Evolutionary conservation across 2,797 vertebrate genomes (phyloP).

Genomic region (Rhinoraja longicauda): DNA sequence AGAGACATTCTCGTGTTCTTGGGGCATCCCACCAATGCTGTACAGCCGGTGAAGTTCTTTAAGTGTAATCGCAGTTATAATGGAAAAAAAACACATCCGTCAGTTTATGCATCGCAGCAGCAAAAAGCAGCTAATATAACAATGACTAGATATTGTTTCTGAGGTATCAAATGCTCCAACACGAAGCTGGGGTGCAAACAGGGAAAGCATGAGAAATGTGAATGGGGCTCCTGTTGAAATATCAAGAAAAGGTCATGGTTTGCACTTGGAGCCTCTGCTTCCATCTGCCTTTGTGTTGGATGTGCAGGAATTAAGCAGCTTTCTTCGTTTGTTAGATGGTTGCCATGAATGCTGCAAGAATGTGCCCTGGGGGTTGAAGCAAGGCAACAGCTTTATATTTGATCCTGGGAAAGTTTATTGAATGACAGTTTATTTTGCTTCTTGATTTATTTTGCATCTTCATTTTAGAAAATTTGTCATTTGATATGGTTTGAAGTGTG

Average conservation of each 20-base stretch:
- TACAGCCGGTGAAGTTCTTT: no score
- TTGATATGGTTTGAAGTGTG: background rate
- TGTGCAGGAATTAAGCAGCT: background rate
- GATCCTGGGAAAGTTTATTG: conserved; percentile 8
- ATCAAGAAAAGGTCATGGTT: background rate
- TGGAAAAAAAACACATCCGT: no score
- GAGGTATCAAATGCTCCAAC: no score
- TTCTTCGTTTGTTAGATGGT: background rate
- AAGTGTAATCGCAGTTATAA: no score
- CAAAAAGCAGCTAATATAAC: no score
- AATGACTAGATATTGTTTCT: no score
- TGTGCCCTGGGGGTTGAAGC: background rate
- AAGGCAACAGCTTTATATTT: conserved; percentile 1
- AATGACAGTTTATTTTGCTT: background rate
- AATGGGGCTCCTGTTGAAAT: background rate
- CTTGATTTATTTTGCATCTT: background rate
- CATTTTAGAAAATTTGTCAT: background rate
- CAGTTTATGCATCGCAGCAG: no score
- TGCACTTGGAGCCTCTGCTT: background rate
- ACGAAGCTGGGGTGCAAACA: background rate
- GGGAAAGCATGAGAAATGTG: background rate
- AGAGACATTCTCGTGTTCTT: no score
- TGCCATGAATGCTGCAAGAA: conserved; percentile 20
- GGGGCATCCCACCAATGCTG: no score
- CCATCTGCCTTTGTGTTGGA: background rate